Percentiles rank a stretch among this genome's conserved stretches.
Evolutionary conservation across 2,888 invertebrate species (phyloP).

Genomic region (Melieria picta): DNA sequence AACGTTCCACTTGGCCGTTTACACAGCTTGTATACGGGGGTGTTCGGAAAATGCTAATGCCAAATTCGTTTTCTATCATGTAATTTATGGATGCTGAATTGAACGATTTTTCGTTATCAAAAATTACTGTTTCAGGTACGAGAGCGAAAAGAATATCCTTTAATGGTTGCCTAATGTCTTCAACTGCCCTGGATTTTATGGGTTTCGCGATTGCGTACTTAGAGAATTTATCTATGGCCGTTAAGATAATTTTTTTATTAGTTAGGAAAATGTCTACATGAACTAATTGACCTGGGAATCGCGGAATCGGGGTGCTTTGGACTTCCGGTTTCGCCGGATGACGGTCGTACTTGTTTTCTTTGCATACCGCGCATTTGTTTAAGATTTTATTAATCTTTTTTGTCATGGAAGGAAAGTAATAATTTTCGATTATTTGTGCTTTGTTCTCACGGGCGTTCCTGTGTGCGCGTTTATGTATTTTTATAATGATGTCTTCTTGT

Average conservation of each 20-base stretch:
- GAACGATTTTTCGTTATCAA: background rate
- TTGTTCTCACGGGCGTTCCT: conserved; percentile 26
- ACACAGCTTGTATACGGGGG: conserved; percentile 4
- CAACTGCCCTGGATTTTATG: conserved; percentile 3
- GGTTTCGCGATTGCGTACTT: conserved; percentile 19
- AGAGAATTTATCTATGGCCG: conserved; percentile 23
- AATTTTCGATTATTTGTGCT: conserved; percentile 18
- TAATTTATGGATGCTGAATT: conserved; percentile 27
- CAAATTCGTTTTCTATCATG: conserved; percentile 18
- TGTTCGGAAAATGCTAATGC: conserved; percentile 7
- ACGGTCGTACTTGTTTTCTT: conserved; percentile 29
- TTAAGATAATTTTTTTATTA: background rate
- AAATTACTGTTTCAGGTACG: no score
- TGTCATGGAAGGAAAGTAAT: conserved; percentile 25
- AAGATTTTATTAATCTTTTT: conserved; percentile 16
- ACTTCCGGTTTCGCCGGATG: conserved; percentile 22
- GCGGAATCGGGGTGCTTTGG: conserved; percentile 21
- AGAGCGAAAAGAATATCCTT: no score
- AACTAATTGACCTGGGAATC: background rate
- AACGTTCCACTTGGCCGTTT: conserved; percentile 11
- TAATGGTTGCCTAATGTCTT: background rate
- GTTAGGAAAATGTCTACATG: background rate
- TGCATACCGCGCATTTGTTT: conserved; percentile 19
- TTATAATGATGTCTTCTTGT: conserved; percentile 16
- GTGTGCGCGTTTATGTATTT: conserved; percentile 18